Percentiles rank a stretch among this genome's conserved stretches.
These are phyloP conservation scores for Dorcus parallelipipedus DNA, from an alignment of 2,888 invertebrate genomes.

Conservation along the genomic window DNA sequence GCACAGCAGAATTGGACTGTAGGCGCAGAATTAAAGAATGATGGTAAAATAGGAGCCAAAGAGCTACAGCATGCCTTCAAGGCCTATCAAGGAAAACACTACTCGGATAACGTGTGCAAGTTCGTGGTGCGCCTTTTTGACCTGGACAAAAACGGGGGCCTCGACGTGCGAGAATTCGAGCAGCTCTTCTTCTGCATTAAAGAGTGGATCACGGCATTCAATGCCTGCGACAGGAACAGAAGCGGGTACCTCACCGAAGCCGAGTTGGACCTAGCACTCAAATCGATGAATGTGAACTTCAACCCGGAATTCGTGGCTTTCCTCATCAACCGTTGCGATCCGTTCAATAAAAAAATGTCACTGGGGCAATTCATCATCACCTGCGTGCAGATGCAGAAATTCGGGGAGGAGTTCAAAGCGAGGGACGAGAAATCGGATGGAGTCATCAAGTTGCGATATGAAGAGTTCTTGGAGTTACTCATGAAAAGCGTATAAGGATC, in stretches of 20 bases:
- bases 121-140: slow-evolving; percentile 93
- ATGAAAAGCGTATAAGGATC: slow-evolving; percentile 8
- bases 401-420: slow-evolving; percentile 43
- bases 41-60: slow-evolving; percentile 69
- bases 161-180: slow-evolving; percentile 80
- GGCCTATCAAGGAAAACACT: slow-evolving; percentile 80
- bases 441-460: slow-evolving; percentile 41
- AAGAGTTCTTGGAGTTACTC: slow-evolving; percentile 52
- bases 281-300: slow-evolving; percentile 71
- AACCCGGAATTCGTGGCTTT: slow-evolving; percentile 74
- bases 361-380: slow-evolving; percentile 44
- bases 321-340: slow-evolving; percentile 68
- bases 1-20: slow-evolving; percentile 9
- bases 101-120: slow-evolving; percentile 78
- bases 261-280: slow-evolving; percentile 64
- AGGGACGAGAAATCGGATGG: slow-evolving; percentile 40
- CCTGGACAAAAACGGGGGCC: slow-evolving; percentile 75
- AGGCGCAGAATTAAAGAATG: slow-evolving; percentile 11
- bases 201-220: slow-evolving; percentile 83
- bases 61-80: slow-evolving; percentile 81
- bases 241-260: slow-evolving; percentile 80
- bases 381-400: slow-evolving; percentile 46
- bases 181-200: slow-evolving; percentile 84
- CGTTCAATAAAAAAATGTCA: slow-evolving; percentile 53
- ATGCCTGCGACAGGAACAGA: slow-evolving; percentile 77